Base-by-base conservation (phyloP, 2,797 vertebrate genomes). In the Gambelia wislizenii region DNA sequence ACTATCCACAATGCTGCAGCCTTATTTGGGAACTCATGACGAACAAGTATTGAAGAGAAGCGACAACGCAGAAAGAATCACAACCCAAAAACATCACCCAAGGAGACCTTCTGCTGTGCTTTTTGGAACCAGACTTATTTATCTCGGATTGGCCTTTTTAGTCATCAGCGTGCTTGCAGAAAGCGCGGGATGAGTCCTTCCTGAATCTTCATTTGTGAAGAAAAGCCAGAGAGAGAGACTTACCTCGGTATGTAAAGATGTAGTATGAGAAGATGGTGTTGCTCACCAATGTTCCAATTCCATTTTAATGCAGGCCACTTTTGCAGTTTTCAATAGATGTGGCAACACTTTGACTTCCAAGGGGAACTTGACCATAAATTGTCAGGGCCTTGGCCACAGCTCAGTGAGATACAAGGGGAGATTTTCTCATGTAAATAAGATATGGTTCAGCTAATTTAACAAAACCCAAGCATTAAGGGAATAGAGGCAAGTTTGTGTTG, bases 401-500 rank as follows among this genome's bases (percentile, higher is more conserved):
- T 91, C 89, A 78, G 59, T 85, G 91, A 95, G 95, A 89, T 92
- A 85, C 84, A 88, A 92, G 82, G 49, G 33, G 72, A 89, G 77
- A 90, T 94, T 92, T 95, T 94, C 82, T 93, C 89, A 91, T 86
- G 80, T 93, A 94, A 96, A 96, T 95, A 93, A 94, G 82, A 81
- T 52, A 90, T 64, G 61, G 89, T 72, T 84, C 61, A 88, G 86
- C 70, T 88, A 87, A 90, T 92, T 95, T 91, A 92, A 86, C 74
- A 86, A 85, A 92, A 84, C 61, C 87, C 83, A 54, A 87, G 16
- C 47, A 86, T 86, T 89, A 95, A 94, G 87, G 93, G 92, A 93
- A 84, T 39, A 90, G 77, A 75, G 77, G 87, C 56, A 79, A 83
- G 16, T 77, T 95, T 87, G 27, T 83, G 77, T 54, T 91, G 42